Conservation (phyloP, 1,140 invertebrate species). For the Zaprionus davidi region DNA sequence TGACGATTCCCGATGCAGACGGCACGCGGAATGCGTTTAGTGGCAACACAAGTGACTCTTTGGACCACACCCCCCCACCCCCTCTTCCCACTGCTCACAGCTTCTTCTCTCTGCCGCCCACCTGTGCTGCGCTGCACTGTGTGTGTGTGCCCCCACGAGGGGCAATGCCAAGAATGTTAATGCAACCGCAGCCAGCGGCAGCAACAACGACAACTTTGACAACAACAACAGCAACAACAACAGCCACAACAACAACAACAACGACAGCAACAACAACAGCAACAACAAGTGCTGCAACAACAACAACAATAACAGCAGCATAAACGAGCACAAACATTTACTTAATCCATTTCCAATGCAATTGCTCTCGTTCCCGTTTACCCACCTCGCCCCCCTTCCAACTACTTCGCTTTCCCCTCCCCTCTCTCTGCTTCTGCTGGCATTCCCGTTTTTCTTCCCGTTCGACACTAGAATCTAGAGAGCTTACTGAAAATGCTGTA, state of each 20-base stretch:
- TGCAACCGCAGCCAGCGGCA: slow-evolving; percentile 49
- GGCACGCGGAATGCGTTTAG: slow-evolving; percentile 75
- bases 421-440: background rate
- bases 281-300: slow-evolving; percentile 27
- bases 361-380: slow-evolving; percentile 55
- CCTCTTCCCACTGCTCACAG: background rate
- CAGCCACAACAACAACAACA: slow-evolving; percentile 24
- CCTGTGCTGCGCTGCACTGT: background rate
- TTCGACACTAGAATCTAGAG: background rate
- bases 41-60: slow-evolving; percentile 27
- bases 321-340: slow-evolving; percentile 75
- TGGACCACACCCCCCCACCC: background rate
- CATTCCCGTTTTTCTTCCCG: slow-evolving; percentile 25
- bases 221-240: slow-evolving; percentile 27
- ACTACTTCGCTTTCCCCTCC: background rate
- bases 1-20: slow-evolving; percentile 50
- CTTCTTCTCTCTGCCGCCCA: background rate
- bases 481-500: slow-evolving; percentile 10
- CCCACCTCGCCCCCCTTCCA: background rate
- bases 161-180: slow-evolving; percentile 69
- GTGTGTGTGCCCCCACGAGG: background rate
- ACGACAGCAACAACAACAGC: slow-evolving; percentile 2
- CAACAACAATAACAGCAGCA: slow-evolving; percentile 16
- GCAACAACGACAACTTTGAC: slow-evolving; percentile 36
- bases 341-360: slow-evolving; percentile 76